A percentile compares a stretch with the other conserved stretches of the same genome.
These are phyloP conservation scores for Biston betularia DNA, from an alignment of 2,888 invertebrate species.

Conservation along the genomic window DNA sequence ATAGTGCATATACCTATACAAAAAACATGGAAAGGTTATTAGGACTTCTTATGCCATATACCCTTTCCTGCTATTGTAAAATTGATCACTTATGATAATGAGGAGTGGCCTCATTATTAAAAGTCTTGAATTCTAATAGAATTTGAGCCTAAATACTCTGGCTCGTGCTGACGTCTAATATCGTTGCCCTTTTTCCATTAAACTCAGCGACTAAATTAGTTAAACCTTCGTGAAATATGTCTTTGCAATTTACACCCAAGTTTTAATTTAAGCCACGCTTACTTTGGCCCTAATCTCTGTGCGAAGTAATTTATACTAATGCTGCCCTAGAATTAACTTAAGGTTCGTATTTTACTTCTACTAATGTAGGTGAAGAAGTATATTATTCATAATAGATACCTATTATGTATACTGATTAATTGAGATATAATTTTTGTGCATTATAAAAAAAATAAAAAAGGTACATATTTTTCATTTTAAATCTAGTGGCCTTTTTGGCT, in stretches of 20 bases:
- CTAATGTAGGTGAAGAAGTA: background rate
- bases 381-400: too few relatives aligned
- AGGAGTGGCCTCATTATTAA: background rate
- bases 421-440: too few relatives aligned
- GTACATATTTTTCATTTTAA: too few relatives aligned
- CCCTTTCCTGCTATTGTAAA: too few relatives aligned
- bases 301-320: slow-evolving; percentile 25
- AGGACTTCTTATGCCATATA: too few relatives aligned
- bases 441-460: too few relatives aligned
- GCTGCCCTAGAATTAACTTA: slow-evolving; percentile 21
- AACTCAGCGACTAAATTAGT: slow-evolving; percentile 26
- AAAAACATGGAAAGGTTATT: too few relatives aligned
- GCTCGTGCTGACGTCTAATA: slow-evolving; percentile 15
- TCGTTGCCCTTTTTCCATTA: slow-evolving; percentile 26
- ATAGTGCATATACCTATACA: too few relatives aligned
- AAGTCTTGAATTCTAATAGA: slow-evolving; percentile 1
- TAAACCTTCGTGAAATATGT: slow-evolving; percentile 29
- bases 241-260: slow-evolving; percentile 35
- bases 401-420: too few relatives aligned
- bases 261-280: slow-evolving; percentile 35
- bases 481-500: too few relatives aligned
- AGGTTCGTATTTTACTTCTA: slow-evolving; percentile 5
- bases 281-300: slow-evolving; percentile 28
- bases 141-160: slow-evolving; percentile 11
- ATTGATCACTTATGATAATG: too few relatives aligned